These are phyloP conservation scores for Escarpia spicata DNA, from an alignment of 2,888 invertebrate genomes.

Conservation along the genomic window DNA sequence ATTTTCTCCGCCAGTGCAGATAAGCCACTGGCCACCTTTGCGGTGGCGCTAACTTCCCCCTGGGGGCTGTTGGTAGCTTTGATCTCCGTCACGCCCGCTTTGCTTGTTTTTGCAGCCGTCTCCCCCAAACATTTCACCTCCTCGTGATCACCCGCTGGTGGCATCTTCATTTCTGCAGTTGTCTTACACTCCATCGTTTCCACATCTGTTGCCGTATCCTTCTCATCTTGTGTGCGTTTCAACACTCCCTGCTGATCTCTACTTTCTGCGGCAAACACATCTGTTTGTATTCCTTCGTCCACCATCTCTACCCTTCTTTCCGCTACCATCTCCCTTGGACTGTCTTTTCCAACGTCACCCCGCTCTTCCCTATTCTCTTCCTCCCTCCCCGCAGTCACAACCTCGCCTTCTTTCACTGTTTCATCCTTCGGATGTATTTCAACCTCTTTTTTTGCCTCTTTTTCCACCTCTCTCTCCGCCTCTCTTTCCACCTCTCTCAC, in stretches of 20 bases:
- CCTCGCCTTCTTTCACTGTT: background rate
- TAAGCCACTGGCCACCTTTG: background rate
- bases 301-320: background rate
- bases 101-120: background rate
- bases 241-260: background rate
- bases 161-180: background rate
- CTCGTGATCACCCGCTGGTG: background rate
- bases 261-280: background rate
- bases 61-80: background rate
- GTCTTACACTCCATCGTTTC: background rate
- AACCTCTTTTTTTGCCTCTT: background rate
- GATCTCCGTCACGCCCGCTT: background rate
- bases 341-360: background rate
- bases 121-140: conserved; percentile 2
- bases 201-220: background rate
- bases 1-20: background rate
- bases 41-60: background rate
- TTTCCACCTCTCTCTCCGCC: background rate
- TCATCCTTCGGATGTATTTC: background rate
- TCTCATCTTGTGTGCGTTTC: background rate
- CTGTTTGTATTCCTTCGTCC: background rate
- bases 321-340: background rate
- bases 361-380: background rate
- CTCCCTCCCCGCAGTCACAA: background rate
- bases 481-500: background rate